Evolutionary conservation across 2,888 invertebrate species (phyloP).

Genomic region (Sinopyrophorus schimmeli): DNA sequence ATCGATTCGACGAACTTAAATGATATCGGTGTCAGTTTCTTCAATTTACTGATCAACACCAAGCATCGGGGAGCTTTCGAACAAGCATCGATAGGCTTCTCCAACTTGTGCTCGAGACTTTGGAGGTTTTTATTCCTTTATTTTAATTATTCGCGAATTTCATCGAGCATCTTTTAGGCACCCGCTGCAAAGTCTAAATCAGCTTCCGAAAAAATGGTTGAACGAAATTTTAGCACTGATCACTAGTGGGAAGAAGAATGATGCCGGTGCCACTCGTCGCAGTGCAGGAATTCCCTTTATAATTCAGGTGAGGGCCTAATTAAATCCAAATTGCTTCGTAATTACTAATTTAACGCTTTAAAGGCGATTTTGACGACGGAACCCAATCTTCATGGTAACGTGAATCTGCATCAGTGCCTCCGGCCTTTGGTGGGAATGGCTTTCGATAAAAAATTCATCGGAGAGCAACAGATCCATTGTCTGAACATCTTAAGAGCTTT

Average conservation of each 20-base stretch:
- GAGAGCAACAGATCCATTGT: constrained; percentile 73
- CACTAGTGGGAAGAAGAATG: no score
- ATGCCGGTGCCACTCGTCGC: constrained; percentile 80
- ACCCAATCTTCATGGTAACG: constrained; percentile 62
- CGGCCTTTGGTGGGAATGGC: no score
- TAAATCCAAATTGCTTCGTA: constrained; percentile 7
- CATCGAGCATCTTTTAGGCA: no score
- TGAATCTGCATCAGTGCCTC: constrained; percentile 64
- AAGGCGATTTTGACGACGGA: constrained; percentile 81
- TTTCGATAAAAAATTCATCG: no score
- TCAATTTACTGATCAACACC: constrained; percentile 69
- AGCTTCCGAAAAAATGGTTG: constrained; percentile 69
- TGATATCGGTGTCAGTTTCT: constrained; percentile 69
- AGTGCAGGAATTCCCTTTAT: constrained; percentile 95
- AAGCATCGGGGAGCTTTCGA: constrained; percentile 98
- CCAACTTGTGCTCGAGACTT: constrained; percentile 70
- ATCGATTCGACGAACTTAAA: constrained; percentile 58
- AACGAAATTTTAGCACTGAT: constrained; percentile 63
- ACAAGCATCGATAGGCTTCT: constrained; percentile 89
- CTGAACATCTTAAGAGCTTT: constrained; percentile 84
- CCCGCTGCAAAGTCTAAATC: no score
- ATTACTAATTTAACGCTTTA: constrained; percentile 41
- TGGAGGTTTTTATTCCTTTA: no score
- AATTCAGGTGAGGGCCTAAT: constrained; percentile 72
- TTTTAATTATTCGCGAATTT: no score